Percentiles rank a stretch among this genome's conserved stretches.
Evolutionary conservation across 2,888 invertebrate genomes (phyloP).

Genomic region (Pheosia gnoma): DNA sequence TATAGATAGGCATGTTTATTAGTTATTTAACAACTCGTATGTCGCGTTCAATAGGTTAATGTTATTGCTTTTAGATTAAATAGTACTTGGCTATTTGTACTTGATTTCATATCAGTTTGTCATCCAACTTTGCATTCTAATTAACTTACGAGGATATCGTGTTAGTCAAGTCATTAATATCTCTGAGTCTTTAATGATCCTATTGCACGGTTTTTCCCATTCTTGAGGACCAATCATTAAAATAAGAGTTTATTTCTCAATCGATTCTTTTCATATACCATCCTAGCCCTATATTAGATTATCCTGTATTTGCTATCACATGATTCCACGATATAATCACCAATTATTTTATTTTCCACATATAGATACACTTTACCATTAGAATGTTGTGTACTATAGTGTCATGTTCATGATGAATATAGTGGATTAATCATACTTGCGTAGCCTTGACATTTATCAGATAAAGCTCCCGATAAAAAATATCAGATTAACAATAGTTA

Average conservation of each 20-base stretch:
- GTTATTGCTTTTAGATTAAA: slow-evolving; percentile 3
- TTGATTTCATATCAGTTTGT: not conserved
- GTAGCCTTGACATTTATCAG: slow-evolving; percentile 24
- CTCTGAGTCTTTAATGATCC: too few species aligned
- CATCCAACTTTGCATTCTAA: not conserved
- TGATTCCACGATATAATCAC: too few species aligned
- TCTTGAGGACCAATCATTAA: too few species aligned
- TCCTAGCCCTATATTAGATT: too few species aligned
- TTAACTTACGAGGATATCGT: not conserved
- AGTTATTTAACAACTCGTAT: slow-evolving; percentile 2
- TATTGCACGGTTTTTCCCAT: too few species aligned
- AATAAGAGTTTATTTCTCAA: too few species aligned
- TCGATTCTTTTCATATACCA: too few species aligned
- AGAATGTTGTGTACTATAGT: not conserved
- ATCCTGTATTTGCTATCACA: too few species aligned
- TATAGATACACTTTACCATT: not conserved
- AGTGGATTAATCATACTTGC: slow-evolving; percentile 1
- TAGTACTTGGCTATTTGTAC: not conserved
- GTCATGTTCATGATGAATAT: not conserved
- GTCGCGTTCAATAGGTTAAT: slow-evolving; percentile 3
- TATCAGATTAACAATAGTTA: not conserved
- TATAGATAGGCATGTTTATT: not conserved
- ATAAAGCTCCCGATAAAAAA: slow-evolving; percentile 19
- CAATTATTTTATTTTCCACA: too few species aligned
- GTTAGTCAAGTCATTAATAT: too few species aligned